Evolutionary conservation across 2,113 vertebrate genomes (phyloP).

Genomic region (Semicossyphus pulcher): DNA sequence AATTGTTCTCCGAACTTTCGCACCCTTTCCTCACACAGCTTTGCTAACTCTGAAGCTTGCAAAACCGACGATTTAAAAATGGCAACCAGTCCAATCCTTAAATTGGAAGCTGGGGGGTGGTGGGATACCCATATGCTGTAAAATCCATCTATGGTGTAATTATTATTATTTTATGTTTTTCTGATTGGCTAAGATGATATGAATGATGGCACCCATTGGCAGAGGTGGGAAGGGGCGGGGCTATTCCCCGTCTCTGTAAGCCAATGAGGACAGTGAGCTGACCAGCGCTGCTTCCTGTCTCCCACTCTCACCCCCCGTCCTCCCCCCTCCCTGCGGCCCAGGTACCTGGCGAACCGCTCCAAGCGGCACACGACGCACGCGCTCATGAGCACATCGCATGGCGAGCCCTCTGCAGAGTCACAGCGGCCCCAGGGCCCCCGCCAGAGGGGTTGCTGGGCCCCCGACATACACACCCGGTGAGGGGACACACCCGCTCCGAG

Average conservation of each 20-base stretch:
- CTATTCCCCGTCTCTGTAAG: slow-evolving; percentile 66
- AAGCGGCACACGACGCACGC: slow-evolving; percentile 98
- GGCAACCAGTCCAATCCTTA: slow-evolving; percentile 56
- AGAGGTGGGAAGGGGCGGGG: slow-evolving; percentile 72
- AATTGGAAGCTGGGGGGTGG: slow-evolving; percentile 64
- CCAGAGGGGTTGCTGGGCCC: slow-evolving; percentile 94
- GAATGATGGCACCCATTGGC: slow-evolving; percentile 75
- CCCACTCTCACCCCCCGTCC: slow-evolving; percentile 73
- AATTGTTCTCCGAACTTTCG: slow-evolving; percentile 60
- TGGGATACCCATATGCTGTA: slow-evolving; percentile 54
- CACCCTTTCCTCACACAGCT: slow-evolving; percentile 71
- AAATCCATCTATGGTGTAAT: slow-evolving; percentile 67
- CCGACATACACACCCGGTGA: slow-evolving; percentile 94
- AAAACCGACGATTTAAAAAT: slow-evolving; percentile 45
- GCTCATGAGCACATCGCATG: slow-evolving; percentile 90
- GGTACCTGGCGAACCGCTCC: slow-evolving; percentile 99
- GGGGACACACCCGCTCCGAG: slow-evolving; percentile 80
- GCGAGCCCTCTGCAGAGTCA: slow-evolving; percentile 93
- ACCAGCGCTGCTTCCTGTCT: slow-evolving; percentile 86
- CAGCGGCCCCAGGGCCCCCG: slow-evolving; percentile 95
- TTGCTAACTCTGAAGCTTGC: slow-evolving; percentile 80
- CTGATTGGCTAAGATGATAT: slow-evolving; percentile 77
- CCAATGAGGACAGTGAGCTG: slow-evolving; percentile 84
- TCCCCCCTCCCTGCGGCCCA: slow-evolving; percentile 84
- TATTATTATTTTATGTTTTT: slow-evolving; percentile 58